Base-by-base conservation (phyloP, 2,113 vertebrate genomes). In the Podilymbus podiceps region DNA sequence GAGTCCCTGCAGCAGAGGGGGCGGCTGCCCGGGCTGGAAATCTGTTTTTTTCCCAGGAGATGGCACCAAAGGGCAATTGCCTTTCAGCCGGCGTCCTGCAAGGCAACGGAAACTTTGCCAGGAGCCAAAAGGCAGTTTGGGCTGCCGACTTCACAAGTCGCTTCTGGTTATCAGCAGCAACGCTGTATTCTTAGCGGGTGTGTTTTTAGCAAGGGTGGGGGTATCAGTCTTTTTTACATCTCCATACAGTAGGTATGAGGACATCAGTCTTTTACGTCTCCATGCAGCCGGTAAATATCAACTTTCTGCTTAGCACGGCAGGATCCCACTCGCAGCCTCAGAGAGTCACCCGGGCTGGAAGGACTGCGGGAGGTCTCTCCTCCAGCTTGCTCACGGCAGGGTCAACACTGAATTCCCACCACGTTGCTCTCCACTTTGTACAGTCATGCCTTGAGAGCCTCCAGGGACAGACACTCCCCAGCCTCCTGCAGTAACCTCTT, bases 51-150 rank as follows among this genome's bases (percentile, higher is more conserved):
- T 87, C 87, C 97, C 97, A 96, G 95, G 85, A 97, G 97, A 83
- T 95, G 97, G 95, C 96, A 90, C 95, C 95, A 90, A 95, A 95
- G 94, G 91, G 93, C 90, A 89, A 28, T 35, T 11, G 44, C 68
- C 69, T 93, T 81, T 63, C 44, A 55, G 42, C 40, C 50, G 2
- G 24, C 17, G 5, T 5, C 3, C 5, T 16, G 17, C 58, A 42
- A 38, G 1, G 28, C n/a, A 35, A 30, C 1, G 10, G 40, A n/a
- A 89, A 9, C 56, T 23, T 44, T 1, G 33, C 52, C 7, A 49
- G 9, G 13, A 71, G 27, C 46, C 13, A 12, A 66, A 20, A 8
- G 35, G 67, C 60, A 38, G 52, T 27, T 60, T 66, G 67, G 3
- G 5, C 35, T 63, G 82, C 46, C 49, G 15, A 9, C 46, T 28